A percentile compares a stretch with the other conserved stretches of the same genome.
Evolutionary conservation across 2,888 invertebrate genomes (phyloP).

Genomic region (Lasioglossum malachurum): DNA sequence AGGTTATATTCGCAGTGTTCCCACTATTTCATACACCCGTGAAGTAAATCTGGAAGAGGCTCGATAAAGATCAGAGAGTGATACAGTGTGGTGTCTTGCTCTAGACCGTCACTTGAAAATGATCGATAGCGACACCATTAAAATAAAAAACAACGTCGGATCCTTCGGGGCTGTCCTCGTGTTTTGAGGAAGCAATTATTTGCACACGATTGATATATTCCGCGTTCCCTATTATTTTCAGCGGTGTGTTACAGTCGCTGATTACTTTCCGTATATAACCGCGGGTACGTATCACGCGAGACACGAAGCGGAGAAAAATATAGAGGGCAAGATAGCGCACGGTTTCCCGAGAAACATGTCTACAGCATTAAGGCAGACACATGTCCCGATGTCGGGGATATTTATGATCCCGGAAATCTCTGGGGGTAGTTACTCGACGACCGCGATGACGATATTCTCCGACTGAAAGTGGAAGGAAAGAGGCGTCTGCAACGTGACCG

Average conservation of each 20-base stretch:
- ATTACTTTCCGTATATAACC: neutral
- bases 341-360: constrained; percentile 35
- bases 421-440: constrained; percentile 20
- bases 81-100: too few relatives aligned
- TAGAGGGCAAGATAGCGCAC: neutral
- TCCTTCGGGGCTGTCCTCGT: neutral
- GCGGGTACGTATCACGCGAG: neutral
- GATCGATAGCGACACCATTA: too few relatives aligned
- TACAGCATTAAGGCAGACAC: constrained; percentile 35
- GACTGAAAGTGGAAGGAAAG: constrained; percentile 14
- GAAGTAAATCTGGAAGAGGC: too few relatives aligned
- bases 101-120: too few relatives aligned
- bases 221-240: neutral
- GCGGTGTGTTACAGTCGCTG: neutral
- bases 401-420: constrained; percentile 60
- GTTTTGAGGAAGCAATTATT: neutral
- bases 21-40: too few relatives aligned
- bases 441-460: constrained; percentile 30
- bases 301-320: constrained; percentile 29
- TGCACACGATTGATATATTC: too few relatives aligned
- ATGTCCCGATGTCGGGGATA: constrained; percentile 53
- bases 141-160: neutral
- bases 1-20: too few relatives aligned
- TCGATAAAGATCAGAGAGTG: too few relatives aligned
- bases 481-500: constrained; percentile 1